phyloP scores from a whole-genome alignment of 2,888 invertebrate species.

The Tineola bisselliella region DNA sequence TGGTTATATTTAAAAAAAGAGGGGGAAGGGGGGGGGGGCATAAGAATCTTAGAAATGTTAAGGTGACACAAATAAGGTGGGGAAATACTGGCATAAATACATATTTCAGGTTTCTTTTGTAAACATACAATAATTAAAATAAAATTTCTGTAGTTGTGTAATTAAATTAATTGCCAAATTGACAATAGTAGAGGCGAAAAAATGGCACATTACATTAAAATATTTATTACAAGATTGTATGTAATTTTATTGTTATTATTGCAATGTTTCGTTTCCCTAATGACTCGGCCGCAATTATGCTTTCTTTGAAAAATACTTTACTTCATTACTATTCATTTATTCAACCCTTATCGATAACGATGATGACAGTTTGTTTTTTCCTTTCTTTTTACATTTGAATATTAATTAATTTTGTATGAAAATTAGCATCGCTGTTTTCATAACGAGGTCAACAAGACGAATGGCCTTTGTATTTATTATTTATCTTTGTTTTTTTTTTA shows the following conservation, averaged over 20 bases:
- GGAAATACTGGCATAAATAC: too few species aligned
- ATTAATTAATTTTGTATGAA: conserved; percentile 7
- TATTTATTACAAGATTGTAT: neutral
- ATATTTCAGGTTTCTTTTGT: too few species aligned
- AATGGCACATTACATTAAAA: too few species aligned
- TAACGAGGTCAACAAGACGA: conserved; percentile 10
- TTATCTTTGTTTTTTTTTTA: neutral
- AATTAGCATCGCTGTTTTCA: neutral
- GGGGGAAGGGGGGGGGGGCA: too few species aligned
- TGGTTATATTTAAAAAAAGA: too few species aligned
- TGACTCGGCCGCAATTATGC: conserved; percentile 1
- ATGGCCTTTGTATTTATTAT: neutral
- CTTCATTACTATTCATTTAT: conserved; percentile 38
- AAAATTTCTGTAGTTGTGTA: too few species aligned
- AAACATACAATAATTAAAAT: too few species aligned
- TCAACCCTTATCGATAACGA: conserved; percentile 32
- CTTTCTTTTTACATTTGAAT: conserved; percentile 8
- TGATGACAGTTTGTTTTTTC: conserved; percentile 28
- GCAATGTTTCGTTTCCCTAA: neutral
- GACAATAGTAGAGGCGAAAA: too few species aligned
- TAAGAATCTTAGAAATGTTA: too few species aligned
- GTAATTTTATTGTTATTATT: neutral
- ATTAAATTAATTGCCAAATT: too few species aligned
- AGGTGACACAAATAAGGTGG: too few species aligned
- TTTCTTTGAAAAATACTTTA: neutral